A percentile compares a stretch with the other conserved stretches of the same genome.
Evolutionary conservation across 2,888 invertebrate species (phyloP).

Genomic region (Psylliodes chrysocephalus): DNA sequence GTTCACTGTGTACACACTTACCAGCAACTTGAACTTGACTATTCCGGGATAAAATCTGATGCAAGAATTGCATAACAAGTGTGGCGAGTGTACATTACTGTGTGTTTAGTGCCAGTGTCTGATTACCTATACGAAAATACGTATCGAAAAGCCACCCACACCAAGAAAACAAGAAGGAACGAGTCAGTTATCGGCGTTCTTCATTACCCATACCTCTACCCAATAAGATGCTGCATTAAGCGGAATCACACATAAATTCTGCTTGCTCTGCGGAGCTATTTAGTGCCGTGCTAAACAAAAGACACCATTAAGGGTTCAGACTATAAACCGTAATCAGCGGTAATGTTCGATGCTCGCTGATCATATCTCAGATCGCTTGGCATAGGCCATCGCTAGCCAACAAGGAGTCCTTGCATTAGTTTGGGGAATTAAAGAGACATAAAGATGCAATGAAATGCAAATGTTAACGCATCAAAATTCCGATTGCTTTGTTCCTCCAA

Average conservation of each 20-base stretch:
- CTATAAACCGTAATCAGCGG: conserved; percentile 60
- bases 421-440: too few species aligned
- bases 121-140: conserved; percentile 15
- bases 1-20: neutral
- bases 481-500: too few species aligned
- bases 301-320: conserved; percentile 60
- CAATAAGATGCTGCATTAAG: conserved; percentile 56
- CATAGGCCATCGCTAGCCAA: too few species aligned
- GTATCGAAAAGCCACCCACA: conserved; percentile 27
- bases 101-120: conserved; percentile 9
- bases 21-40: neutral
- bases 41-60: conserved; percentile 6
- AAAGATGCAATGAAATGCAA: too few species aligned
- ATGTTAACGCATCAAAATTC: too few species aligned
- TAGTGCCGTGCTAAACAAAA: conserved; percentile 61
- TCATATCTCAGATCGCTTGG: conserved; percentile 11
- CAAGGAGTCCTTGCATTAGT: too few species aligned
- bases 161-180: conserved; percentile 13
- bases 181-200: conserved; percentile 51
- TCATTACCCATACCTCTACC: conserved; percentile 56
- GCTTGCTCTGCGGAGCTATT: conserved; percentile 55
- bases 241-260: conserved; percentile 58
- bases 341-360: conserved; percentile 31
- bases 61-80: conserved; percentile 27
- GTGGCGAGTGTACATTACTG: neutral